Conservation (phyloP, 2,113 vertebrate species). For the Ageneiosus marmoratus region DNA sequence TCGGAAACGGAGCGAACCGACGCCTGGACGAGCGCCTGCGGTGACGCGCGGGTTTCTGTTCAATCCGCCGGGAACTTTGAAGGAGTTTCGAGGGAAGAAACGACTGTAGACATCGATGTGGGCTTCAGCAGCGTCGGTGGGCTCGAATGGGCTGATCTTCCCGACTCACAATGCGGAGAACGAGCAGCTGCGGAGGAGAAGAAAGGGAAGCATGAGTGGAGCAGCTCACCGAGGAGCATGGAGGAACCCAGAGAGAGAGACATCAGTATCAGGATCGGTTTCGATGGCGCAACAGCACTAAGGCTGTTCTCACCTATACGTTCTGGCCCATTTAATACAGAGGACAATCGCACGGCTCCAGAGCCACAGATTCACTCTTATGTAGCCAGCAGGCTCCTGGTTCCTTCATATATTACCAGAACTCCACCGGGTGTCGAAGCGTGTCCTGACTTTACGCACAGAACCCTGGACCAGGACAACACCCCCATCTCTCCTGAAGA, state of each 20-base stretch:
- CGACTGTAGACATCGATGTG: constrained; percentile 53
- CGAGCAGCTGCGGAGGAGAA: constrained; percentile 51
- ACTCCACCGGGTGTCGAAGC: constrained; percentile 23
- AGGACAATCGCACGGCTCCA: constrained; percentile 21
- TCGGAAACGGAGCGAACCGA: constrained; percentile 53
- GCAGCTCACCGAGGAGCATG: constrained; percentile 66
- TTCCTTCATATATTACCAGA: constrained; percentile 58
- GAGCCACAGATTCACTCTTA: constrained; percentile 39
- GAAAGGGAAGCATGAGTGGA: constrained; percentile 67
- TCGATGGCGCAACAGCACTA: constrained; percentile 11
- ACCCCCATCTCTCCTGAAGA: neutral
- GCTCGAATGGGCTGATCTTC: constrained; percentile 50
- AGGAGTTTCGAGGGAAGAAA: constrained; percentile 39
- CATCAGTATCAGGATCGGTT: constrained; percentile 14
- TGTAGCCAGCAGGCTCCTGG: constrained; percentile 19
- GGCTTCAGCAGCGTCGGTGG: constrained; percentile 43
- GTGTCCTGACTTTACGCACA: constrained; percentile 3
- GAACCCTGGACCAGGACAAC: constrained; percentile 19
- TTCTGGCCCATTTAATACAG: constrained; percentile 32
- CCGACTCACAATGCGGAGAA: constrained; percentile 33
- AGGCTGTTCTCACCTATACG: constrained; percentile 25
- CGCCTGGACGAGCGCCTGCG: constrained; percentile 29
- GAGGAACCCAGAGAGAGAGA: constrained; percentile 62
- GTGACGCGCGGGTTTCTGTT: constrained; percentile 25
- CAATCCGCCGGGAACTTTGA: neutral